Percentiles rank a stretch among this genome's conserved stretches.
Evolutionary conservation across 2,888 invertebrate species (phyloP).

Genomic region (Eupithecia subfuscata): DNA sequence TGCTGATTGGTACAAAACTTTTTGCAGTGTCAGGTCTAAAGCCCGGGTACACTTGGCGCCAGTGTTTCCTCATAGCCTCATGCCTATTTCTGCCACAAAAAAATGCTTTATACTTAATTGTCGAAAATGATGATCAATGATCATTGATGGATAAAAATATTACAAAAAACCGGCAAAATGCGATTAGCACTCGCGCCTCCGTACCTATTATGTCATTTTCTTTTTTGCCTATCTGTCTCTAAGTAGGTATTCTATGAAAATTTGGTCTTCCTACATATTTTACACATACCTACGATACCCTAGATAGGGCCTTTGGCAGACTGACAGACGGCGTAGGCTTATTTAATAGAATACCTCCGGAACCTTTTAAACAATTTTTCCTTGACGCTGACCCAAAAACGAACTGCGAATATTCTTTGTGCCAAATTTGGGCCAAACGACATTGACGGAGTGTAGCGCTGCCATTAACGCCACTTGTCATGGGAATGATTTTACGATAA

Average conservation of each 20-base stretch:
- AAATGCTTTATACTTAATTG: background rate
- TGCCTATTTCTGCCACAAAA: background rate
- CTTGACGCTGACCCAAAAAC: background rate
- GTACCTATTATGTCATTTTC: background rate
- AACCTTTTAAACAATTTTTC: background rate
- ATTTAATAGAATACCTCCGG: background rate
- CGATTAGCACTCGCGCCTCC: background rate
- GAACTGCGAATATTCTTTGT: background rate
- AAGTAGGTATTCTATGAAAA: background rate
- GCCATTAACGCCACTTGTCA: conserved; percentile 35
- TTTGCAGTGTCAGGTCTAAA: conserved; percentile 23
- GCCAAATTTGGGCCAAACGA: conserved; percentile 4
- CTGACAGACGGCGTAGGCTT: background rate
- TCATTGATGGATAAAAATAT: background rate
- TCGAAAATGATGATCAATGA: background rate
- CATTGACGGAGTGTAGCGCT: conserved; percentile 6
- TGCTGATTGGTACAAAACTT: conserved; percentile 39
- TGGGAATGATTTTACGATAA: conserved; percentile 42
- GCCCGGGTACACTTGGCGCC: background rate
- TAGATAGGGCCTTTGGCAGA: background rate
- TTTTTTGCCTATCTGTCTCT: background rate
- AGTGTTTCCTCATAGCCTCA: background rate
- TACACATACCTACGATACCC: background rate
- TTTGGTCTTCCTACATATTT: background rate
- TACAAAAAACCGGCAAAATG: background rate